Percentiles rank a stretch among this genome's conserved stretches.
Evolutionary conservation across 2,797 vertebrate genomes (phyloP).

Genomic region (Argentina silus): DNA sequence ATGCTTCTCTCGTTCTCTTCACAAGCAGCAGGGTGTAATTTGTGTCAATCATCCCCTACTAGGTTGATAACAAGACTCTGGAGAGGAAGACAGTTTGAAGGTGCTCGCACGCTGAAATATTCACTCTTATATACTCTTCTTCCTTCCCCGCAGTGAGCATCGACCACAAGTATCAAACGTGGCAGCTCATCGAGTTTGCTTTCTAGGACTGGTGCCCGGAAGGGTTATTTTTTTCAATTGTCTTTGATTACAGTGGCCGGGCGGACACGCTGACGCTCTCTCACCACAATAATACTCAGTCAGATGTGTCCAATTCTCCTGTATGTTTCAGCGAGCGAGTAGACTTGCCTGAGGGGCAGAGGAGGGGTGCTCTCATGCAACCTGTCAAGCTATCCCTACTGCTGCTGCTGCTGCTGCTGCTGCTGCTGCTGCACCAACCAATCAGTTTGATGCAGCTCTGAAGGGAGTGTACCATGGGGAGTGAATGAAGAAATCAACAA

Average conservation of each 20-base stretch:
- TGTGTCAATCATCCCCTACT: conserved; percentile 37
- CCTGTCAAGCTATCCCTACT: neutral
- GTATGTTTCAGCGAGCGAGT: neutral
- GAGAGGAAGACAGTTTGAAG: neutral
- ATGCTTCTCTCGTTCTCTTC: conserved; percentile 21
- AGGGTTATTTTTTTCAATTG: neutral
- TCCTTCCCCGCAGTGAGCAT: neutral
- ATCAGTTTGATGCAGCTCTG: neutral
- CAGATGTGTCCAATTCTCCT: neutral
- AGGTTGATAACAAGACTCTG: conserved; percentile 18
- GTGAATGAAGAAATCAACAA: neutral
- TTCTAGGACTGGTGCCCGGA: neutral
- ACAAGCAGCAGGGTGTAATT: conserved; percentile 24
- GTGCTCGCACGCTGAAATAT: neutral
- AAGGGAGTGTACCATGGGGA: neutral
- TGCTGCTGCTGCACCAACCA: neutral
- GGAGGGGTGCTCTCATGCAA: neutral
- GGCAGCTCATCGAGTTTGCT: neutral
- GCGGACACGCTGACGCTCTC: no score
- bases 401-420: neutral
- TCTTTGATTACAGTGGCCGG: conserved; percentile 4
- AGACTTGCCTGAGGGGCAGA: no score
- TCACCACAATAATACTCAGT: neutral
- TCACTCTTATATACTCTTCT: conserved; percentile 2
- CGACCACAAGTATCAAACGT: no score